These are phyloP conservation scores for Manis javanica DNA, from an alignment of 2,797 vertebrate species.

Conservation along the genomic window DNA sequence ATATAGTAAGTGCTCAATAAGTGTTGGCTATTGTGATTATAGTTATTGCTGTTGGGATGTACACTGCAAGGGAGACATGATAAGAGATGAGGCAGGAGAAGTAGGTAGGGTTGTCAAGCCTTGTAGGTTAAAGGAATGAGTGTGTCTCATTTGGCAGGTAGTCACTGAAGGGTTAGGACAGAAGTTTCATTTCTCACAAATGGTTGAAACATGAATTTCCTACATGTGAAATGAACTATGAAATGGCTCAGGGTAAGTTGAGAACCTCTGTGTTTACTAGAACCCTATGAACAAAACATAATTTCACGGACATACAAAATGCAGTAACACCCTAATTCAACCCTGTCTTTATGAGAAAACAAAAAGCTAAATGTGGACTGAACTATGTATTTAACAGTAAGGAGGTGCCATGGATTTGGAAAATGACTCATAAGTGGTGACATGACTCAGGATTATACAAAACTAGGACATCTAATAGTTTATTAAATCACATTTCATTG, in stretches of 20 bases:
- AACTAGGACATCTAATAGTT: neutral
- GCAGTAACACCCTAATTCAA: neutral
- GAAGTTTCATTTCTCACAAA: neutral
- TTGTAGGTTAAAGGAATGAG: neutral
- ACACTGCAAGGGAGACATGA: neutral
- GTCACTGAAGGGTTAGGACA: neutral
- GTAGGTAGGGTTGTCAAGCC: neutral
- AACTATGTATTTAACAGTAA: neutral
- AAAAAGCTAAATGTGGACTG: neutral
- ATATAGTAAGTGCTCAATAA: neutral
- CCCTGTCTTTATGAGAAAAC: constrained; percentile 2
- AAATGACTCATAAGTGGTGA: neutral
- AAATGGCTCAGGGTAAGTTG: neutral
- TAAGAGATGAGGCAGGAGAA: neutral
- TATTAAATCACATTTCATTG: neutral
- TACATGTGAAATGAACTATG: neutral
- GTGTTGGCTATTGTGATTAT: neutral
- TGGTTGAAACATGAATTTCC: neutral
- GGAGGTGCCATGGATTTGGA: neutral
- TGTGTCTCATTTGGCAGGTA: neutral
- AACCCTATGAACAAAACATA: neutral
- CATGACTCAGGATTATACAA: neutral
- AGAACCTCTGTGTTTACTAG: constrained; percentile 1
- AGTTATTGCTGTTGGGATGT: neutral
- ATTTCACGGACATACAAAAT: neutral